A percentile compares a stretch with the other conserved stretches of the same genome.
These are phyloP conservation scores for Drosophila elegans DNA, from an alignment of 1,140 invertebrate genomes.

Conservation along the genomic window DNA sequence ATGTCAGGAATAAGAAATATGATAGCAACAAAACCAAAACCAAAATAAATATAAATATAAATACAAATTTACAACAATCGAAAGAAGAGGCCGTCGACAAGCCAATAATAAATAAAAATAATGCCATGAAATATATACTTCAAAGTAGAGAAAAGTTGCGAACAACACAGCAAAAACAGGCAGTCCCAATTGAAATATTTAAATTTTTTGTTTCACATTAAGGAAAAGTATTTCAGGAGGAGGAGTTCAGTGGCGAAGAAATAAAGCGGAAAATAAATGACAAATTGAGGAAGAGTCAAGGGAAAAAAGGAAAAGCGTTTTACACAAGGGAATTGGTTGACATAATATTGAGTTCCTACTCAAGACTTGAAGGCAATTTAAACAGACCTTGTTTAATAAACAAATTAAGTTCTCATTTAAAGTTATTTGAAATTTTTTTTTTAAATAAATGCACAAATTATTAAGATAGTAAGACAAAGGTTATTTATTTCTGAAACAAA, in stretches of 20 bases:
- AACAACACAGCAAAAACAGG: conserved; percentile 6
- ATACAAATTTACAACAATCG: conserved; percentile 42
- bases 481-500: too few relatives aligned
- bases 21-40: conserved; percentile 42
- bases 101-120: conserved; percentile 52
- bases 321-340: background rate
- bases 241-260: background rate
- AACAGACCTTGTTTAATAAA: too few relatives aligned
- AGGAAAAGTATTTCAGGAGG: conserved; percentile 29
- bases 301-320: background rate
- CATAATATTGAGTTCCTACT: conserved; percentile 6
- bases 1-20: conserved; percentile 75
- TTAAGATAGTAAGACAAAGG: too few relatives aligned
- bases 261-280: conserved; percentile 40
- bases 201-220: conserved; percentile 38
- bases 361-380: background rate
- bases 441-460: too few relatives aligned
- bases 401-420: too few relatives aligned
- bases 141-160: conserved; percentile 46
- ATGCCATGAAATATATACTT: conserved; percentile 44
- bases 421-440: too few relatives aligned
- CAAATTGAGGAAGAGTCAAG: conserved; percentile 22
- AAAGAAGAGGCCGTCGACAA: conserved; percentile 19
- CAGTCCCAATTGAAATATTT: conserved; percentile 31
- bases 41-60: conserved; percentile 30